These are phyloP conservation scores for Lucilia sericata DNA, from an alignment of 1,140 invertebrate species.

Conservation along the genomic window DNA sequence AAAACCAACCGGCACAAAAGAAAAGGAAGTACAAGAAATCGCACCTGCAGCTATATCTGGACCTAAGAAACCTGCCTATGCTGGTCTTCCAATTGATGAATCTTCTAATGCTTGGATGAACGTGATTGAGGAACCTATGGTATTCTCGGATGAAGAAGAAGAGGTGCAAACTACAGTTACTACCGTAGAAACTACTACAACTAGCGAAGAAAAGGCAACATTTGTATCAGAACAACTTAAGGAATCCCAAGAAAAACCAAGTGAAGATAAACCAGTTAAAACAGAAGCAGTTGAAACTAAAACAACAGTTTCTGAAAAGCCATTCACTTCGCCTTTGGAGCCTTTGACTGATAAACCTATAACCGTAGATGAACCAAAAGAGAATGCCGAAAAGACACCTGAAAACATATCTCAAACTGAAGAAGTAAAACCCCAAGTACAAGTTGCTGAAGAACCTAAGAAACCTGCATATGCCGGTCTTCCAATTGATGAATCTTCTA, in stretches of 20 bases:
- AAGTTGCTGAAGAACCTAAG: constrained; percentile 40
- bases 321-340: constrained; percentile 39
- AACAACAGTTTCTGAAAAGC: constrained; percentile 53
- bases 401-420: constrained; percentile 5
- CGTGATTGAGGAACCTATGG: constrained; percentile 70
- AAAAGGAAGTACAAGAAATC: constrained; percentile 58
- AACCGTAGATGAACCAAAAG: neutral
- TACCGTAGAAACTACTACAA: neutral
- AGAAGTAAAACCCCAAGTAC: neutral
- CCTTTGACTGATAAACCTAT: neutral
- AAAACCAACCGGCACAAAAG: constrained; percentile 47
- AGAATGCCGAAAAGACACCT: neutral
- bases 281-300: no score
- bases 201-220: neutral
- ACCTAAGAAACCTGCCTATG: constrained; percentile 65
- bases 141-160: constrained; percentile 67
- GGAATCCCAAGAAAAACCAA: neutral
- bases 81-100: constrained; percentile 69
- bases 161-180: neutral
- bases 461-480: constrained; percentile 66
- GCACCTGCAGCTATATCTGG: no score
- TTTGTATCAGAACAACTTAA: neutral
- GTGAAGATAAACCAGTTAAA: constrained; percentile 37
- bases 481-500: constrained; percentile 69
- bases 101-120: constrained; percentile 69